These are phyloP conservation scores for Vulpes ferrilata DNA, from an alignment of 2,113 vertebrate species.

Conservation along the genomic window DNA sequence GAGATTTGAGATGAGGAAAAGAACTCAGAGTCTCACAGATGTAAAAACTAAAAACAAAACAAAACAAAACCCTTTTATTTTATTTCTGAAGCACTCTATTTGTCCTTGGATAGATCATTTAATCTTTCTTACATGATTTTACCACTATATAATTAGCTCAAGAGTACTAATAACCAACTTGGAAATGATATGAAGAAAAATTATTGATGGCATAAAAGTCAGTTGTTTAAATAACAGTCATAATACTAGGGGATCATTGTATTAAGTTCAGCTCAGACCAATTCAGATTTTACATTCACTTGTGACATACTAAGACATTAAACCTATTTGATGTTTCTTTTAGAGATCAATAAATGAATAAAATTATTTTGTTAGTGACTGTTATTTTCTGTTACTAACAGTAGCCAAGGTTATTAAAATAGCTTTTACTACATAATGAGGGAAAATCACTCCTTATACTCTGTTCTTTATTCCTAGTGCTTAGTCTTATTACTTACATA, in stretches of 20 bases:
- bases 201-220: not conserved
- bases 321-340: not conserved
- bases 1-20: not conserved
- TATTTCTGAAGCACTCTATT: not conserved
- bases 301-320: not conserved
- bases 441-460: slow-evolving; percentile 71
- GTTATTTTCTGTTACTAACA: not conserved
- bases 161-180: not conserved
- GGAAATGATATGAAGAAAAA: not conserved
- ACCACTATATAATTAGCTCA: not conserved
- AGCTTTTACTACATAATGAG: slow-evolving; percentile 65
- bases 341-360: not conserved
- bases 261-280: not conserved
- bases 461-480: slow-evolving; percentile 77
- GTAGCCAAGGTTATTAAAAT: slow-evolving; percentile 66
- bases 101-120: not conserved
- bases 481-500: slow-evolving; percentile 66
- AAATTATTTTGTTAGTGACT: not conserved
- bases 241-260: not conserved
- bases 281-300: not conserved
- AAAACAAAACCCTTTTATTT: not conserved
- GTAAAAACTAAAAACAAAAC: not conserved
- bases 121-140: not conserved
- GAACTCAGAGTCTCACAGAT: not conserved
- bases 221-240: not conserved